Percentiles rank a stretch among this genome's conserved stretches.
These are phyloP conservation scores for Shinisaurus crocodilurus DNA, from an alignment of 2,113 vertebrate genomes.

Conservation along the genomic window DNA sequence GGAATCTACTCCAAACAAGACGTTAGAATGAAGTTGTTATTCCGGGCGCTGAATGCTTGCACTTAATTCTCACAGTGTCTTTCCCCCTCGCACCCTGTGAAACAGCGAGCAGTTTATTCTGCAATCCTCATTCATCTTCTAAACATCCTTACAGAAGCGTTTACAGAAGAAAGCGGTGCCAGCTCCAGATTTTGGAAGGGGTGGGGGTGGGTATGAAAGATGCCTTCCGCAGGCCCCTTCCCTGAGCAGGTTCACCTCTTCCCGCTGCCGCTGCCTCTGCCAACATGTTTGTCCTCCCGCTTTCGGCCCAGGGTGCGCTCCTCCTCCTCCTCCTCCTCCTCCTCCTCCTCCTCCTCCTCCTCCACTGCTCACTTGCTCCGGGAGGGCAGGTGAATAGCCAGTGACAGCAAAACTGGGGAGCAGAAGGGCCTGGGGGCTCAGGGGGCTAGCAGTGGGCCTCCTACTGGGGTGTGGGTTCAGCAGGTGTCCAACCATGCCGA, in stretches of 20 bases:
- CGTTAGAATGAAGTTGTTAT: neutral
- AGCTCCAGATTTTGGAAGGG: neutral
- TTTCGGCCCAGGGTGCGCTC: neutral
- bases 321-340: neutral
- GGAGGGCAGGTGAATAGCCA: neutral
- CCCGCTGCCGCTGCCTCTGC: neutral
- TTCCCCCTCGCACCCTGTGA: neutral
- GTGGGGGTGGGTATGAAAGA: neutral
- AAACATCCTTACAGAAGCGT: conserved; percentile 34
- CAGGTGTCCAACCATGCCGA: neutral
- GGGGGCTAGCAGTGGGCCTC: neutral
- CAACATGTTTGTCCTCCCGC: neutral
- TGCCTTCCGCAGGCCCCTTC: neutral
- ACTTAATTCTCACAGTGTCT: neutral
- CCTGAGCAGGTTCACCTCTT: neutral
- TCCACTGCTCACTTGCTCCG: neutral
- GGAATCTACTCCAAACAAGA: neutral
- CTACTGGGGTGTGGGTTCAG: neutral
- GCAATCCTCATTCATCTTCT: neutral
- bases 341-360: neutral
- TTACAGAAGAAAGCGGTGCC: neutral
- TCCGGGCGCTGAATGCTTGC: neutral
- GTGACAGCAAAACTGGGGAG: neutral
- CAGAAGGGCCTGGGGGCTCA: neutral
- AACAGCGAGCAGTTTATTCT: conserved; percentile 20